Conservation (phyloP, 2,888 invertebrate genomes). For the Nymphalis urticae region DNA sequence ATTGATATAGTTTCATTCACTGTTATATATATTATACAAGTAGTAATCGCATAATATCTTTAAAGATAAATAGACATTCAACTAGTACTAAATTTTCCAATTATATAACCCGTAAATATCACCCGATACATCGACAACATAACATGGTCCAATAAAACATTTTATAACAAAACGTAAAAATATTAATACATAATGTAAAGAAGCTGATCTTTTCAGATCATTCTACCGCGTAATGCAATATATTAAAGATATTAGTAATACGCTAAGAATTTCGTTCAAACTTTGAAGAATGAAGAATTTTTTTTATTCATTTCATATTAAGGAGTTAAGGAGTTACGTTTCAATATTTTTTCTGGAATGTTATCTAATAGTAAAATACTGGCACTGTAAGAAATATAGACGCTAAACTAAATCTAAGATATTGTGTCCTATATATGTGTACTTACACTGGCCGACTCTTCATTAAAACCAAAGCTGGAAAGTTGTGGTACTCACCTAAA, state of each 20-base stretch:
- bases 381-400: slow-evolving; percentile 13
- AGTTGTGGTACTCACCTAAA: too few relatives aligned
- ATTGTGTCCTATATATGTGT: too few relatives aligned
- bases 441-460: too few relatives aligned
- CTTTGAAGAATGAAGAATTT: slow-evolving; percentile 36
- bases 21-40: too few relatives aligned
- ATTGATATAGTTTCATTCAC: too few relatives aligned
- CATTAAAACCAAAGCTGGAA: too few relatives aligned
- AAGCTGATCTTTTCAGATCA: slow-evolving; percentile 7
- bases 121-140: neutral
- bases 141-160: slow-evolving; percentile 14
- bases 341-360: too few relatives aligned
- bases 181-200: slow-evolving; percentile 9
- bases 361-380: too few relatives aligned
- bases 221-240: slow-evolving; percentile 26
- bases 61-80: neutral
- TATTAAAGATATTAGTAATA: slow-evolving; percentile 29
- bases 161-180: slow-evolving; percentile 27
- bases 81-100: slow-evolving; percentile 14
- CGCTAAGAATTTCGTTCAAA: slow-evolving; percentile 28
- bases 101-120: slow-evolving; percentile 13
- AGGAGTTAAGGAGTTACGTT: too few relatives aligned
- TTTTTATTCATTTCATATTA: too few relatives aligned
- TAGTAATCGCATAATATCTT: too few relatives aligned
- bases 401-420: too few relatives aligned